Evolutionary conservation across 2,888 invertebrate species (phyloP), one percentile per base, ranked within the genome.

Genomic region (Alloplasta piceator): DNA sequence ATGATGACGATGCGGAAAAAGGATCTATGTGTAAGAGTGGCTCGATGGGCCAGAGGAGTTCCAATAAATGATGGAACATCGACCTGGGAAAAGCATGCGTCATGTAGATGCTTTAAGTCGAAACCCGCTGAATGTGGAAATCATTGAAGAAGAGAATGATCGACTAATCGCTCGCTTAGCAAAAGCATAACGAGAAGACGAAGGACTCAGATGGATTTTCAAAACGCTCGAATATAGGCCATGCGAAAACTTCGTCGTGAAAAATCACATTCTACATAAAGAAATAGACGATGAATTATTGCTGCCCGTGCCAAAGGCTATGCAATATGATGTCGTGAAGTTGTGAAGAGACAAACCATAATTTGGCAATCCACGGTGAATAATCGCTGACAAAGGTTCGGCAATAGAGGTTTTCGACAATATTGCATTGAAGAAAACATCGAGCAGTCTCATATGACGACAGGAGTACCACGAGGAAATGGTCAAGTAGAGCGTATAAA

Each of bases 41-140:
- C 74, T 0, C 38, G 52, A 14, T 73, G 73, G 73, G 63, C 39
- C 2, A n/a, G 73, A 64, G 0, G 64, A 73, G 10, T 63, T 41
- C 26, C 14, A 64, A 14, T 73, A 56, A 12, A 14, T 38, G 6
- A 73, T 64, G 5, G 73, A 73, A 12, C 73, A 73, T 26, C 60
- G 75, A 4, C 38, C 61, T 14, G 76, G 76, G 6, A 52, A 43
- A 12, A 12, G 14, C 4, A 73, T 68, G 73, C 58, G n/a, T 3
- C 78, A 71, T 14, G 78, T 72, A 6, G 75, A 82, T 56, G 82
- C 78, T 26, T 58, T 82, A n/a, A 78, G 78, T 38, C 41, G 78
- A 12, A 75, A 78, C 12, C 75, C 75, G 0, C 16, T 64, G 3
- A 14, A 38, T 6, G 41, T 43, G 2, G 55, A 52, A 39, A 36